These are phyloP conservation scores for Alca torda DNA, from an alignment of 2,797 vertebrate species.

Conservation along the genomic window DNA sequence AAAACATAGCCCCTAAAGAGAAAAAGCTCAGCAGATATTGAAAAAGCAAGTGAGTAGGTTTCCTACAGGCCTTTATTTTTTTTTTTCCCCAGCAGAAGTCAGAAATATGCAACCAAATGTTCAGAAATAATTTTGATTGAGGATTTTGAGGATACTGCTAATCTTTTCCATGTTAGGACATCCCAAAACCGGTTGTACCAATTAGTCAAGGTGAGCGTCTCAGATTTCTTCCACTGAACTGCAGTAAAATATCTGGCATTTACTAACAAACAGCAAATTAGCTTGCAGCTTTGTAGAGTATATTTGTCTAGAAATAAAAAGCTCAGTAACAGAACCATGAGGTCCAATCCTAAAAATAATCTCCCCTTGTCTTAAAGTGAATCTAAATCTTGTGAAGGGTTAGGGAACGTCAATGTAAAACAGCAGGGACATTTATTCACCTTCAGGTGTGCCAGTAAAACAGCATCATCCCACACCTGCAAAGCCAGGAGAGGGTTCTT, in stretches of 20 bases:
- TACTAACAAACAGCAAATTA: not conserved
- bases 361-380: not conserved
- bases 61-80: not conserved
- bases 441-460: not conserved
- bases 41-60: not conserved
- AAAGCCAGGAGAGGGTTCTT: not conserved
- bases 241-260: not conserved
- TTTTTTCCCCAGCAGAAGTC: not conserved
- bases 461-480: not conserved
- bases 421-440: not conserved
- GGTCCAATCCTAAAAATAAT: not conserved
- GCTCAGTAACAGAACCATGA: not conserved
- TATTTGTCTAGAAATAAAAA: not conserved
- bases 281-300: not conserved
- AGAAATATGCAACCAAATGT: not conserved
- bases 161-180: not conserved
- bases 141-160: not conserved
- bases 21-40: not conserved
- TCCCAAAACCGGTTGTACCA: not conserved
- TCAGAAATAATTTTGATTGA: not conserved
- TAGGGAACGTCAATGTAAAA: not conserved
- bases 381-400: not conserved
- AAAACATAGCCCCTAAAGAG: not conserved
- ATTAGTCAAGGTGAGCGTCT: slow-evolving; percentile 9
- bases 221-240: not conserved